These are phyloP conservation scores for Tanytarsus gracilentus DNA, from an alignment of 2,888 invertebrate genomes.

Conservation along the genomic window DNA sequence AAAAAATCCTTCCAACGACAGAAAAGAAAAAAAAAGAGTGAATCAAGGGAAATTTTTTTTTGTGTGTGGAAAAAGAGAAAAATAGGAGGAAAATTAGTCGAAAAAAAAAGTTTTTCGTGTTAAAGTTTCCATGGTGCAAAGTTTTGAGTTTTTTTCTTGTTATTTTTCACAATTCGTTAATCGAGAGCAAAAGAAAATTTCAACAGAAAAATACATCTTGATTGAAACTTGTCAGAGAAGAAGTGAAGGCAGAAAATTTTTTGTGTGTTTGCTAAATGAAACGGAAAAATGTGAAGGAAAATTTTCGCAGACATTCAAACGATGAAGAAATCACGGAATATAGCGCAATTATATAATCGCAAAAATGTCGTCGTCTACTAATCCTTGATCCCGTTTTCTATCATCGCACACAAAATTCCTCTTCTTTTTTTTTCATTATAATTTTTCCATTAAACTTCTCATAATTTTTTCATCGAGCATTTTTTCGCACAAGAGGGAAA, in stretches of 20 bases:
- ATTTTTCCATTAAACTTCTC: constrained; percentile 1
- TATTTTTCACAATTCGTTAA: constrained; percentile 10
- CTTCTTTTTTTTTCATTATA: constrained; percentile 5
- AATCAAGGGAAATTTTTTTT: not conserved
- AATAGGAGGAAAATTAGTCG: not conserved
- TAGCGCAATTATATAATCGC: constrained; percentile 25
- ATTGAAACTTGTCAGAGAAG: not conserved
- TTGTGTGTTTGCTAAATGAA: constrained; percentile 12
- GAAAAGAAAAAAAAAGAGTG: not conserved
- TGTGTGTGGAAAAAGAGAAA: not conserved
- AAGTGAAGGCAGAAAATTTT: not conserved
- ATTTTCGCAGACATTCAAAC: constrained; percentile 16
- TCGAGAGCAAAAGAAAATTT: not conserved
- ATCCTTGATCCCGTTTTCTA: constrained; percentile 15
- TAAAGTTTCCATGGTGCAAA: constrained; percentile 20
- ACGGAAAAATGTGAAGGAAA: constrained; percentile 17
- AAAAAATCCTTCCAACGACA: not conserved
- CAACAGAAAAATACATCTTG: not conserved
- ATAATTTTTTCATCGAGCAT: not conserved
- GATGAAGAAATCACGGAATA: constrained; percentile 1
- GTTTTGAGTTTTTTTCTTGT: constrained; percentile 8
- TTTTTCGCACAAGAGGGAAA: not conserved
- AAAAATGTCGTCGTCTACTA: constrained; percentile 14
- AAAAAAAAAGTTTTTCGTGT: not conserved
- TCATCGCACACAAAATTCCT: not conserved